A percentile compares a stretch with the other conserved stretches of the same genome.
phyloP scores from a whole-genome alignment of 23 tunicate species.

The Corella eumyota region DNA sequence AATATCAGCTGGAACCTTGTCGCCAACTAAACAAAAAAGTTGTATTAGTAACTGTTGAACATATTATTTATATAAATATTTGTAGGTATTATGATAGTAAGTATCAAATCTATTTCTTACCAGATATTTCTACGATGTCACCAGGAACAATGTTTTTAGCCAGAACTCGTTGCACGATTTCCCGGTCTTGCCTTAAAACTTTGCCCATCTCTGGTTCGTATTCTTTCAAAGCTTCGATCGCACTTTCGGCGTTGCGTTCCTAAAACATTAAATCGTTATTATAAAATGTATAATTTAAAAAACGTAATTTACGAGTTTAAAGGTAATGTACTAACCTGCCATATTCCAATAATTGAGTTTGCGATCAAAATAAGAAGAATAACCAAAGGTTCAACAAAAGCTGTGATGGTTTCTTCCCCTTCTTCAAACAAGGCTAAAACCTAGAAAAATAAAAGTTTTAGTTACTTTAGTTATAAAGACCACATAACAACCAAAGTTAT shows the following conservation, averaged over 20 bases:
- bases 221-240: constrained; percentile 98
- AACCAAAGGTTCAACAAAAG: constrained; percentile 95
- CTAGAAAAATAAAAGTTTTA: constrained; percentile 4
- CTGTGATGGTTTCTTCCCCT: constrained; percentile 93
- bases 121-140: constrained; percentile 94
- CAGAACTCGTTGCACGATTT: constrained; percentile 64
- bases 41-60: no score
- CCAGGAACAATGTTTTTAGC: constrained; percentile 99
- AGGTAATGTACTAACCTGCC: constrained; percentile 49
- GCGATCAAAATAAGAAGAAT: constrained; percentile 92
- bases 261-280: constrained; percentile 1
- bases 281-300: not conserved
- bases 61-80: no score
- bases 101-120: not conserved
- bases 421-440: constrained; percentile 97
- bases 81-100: not conserved
- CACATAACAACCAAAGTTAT: no score
- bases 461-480: not conserved
- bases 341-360: constrained; percentile 94
- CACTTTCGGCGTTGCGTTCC: constrained; percentile 96
- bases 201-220: constrained; percentile 99
- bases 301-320: not conserved
- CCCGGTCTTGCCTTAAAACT: constrained; percentile 75
- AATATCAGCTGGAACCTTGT: constrained; percentile 98
- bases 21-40: constrained; percentile 48